Evolutionary conservation across 2,113 vertebrate genomes (phyloP), one percentile per base, ranked within the genome.

Genomic region (Condylura cristata): DNA sequence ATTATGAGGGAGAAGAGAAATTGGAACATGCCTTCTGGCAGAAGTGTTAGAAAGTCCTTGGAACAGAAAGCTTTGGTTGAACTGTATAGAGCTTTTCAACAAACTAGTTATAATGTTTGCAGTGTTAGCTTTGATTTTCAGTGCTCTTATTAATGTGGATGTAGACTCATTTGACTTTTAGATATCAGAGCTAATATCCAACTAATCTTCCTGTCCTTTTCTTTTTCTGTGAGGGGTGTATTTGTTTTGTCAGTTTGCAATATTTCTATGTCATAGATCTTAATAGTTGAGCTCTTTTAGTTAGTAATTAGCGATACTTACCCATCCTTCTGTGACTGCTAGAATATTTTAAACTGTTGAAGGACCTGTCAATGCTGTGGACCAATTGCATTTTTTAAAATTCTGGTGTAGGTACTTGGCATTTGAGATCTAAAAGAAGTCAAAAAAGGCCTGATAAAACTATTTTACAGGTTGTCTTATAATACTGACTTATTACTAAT

Each of bases 301-400:
- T 93, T 46, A 90, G 48, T 53, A 83, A 10, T 75, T 39, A 30
- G 48, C 75, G 28, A 26, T 58, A 93, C 13, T 72, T 58, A n/a
- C 70, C 70, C 5, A 28, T 60, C 30, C 12, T 34, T 84, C n/a
- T 61, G 30, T 86, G 72, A 89, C 72, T 82, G 39, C 46, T 84
- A 48, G 90, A 66, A 58, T 68, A 76, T 68, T 91, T 91, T 85
- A 8, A 91, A 79, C 39, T 88, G n/a, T 48, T 58, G n/a, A 41
- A 39, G 63, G 28, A 72, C 26, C 81, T 48, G 39, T 37, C 24
- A 37, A 32, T 48, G 3, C 41, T 89, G 7, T 92, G 37, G 20
- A 46, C 30, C 61, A 76, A 26, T 22, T 86, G 6, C 8, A 41
- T 78, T 91, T 88, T 82, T n/a, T 74, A 63, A 60, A 60, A 56